Base-by-base conservation (phyloP, 2,113 vertebrate species). In the Cyanistes caeruleus region DNA sequence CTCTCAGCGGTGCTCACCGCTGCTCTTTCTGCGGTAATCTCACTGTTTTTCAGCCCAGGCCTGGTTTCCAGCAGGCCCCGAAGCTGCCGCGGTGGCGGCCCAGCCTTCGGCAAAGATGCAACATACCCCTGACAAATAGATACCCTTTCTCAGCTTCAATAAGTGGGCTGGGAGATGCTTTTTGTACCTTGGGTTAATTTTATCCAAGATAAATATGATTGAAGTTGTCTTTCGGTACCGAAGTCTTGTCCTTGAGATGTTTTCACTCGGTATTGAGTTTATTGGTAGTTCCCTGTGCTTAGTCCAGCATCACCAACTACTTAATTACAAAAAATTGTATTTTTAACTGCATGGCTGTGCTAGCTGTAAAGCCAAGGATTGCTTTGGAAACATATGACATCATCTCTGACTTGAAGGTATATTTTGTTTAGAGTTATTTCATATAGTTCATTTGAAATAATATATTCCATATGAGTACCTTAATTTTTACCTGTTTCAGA, bases 121-220 rank as follows among this genome's bases (percentile, higher is more conserved):
- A 15, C 58, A 41, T 8, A 33, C 13, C 28, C 13, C 28, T 11
- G 7, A 9, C 27, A 16, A 3, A 10, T 25, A 15, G 11, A 13
- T 28, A 4, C 8, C 4, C 0, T 3, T 49, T 51, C 41, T 44
- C 44, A 41, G 52, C 58, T 39, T 41, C 21, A 7, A 0, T 51
- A 8, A 44, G 58, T 30, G 51, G 9, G 7, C 15, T 35, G 43
- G 23, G 14, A 48, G 31, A 4, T 24, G 5, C 0, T 3, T 49
- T 64, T 59, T 43, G 13, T 69, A 27, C 3, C 2, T 23, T 55
- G 43, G 5, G 16, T 55, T 0, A 2, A 3, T 55, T 91, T 85
- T 73, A 48, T 51, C 51, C 33, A 5, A 72, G 60, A 16, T 39
- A 19, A 44, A 19, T 44, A 6, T 3, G 39, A 25, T 5, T 16